Evolutionary conservation across 2,888 invertebrate genomes (phyloP), one percentile per base, ranked within the genome.

Genomic region (Ichneumoninae sp.): DNA sequence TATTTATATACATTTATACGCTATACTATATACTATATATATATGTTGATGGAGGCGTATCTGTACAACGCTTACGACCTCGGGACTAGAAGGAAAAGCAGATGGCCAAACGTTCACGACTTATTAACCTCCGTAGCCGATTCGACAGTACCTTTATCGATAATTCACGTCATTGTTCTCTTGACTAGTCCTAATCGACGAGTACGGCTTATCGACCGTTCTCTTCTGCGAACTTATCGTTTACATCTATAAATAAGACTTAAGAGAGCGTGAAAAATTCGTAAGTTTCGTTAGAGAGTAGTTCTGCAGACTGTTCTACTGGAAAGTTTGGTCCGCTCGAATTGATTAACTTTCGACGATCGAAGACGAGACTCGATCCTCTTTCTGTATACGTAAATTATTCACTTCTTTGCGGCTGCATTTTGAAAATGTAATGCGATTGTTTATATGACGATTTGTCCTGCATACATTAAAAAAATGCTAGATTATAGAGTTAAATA

Each of bases 31-130:
- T 40, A 10, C 8, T n/a, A n/a, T 10, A 1, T 40, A 40, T 40
- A 40, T 40, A 10, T 10, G 40, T 0, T 3, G 3, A 44, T 44
- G 13, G 3, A 44, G 44, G 44, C 10, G 60, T 33, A 73, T 44
- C 76, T 13, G 54, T 44, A 50, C 44, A 50, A 73, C 50, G 50
- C 44, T 50, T 16, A 50, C 73, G 73, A 73, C 73, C 74, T 69
- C 83, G 74, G 16, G 60, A 74, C 52, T 63, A 74, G 69, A 52
- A 83, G 74, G 44, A 83, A 69, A 73, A 74, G 52, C 83, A 79
- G 73, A 69, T 83, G 78, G 33, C 44, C 74, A 47, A 74, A 75
- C 44, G 73, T 83, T 79, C 70, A 65, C 68, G 69, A 69, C 69
- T 74, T 74, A 83, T 83, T 79, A 79, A 73, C 69, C 63, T 75